Conservation (phyloP, 2,113 vertebrate genomes). For the Stegastes partitus region DNA sequence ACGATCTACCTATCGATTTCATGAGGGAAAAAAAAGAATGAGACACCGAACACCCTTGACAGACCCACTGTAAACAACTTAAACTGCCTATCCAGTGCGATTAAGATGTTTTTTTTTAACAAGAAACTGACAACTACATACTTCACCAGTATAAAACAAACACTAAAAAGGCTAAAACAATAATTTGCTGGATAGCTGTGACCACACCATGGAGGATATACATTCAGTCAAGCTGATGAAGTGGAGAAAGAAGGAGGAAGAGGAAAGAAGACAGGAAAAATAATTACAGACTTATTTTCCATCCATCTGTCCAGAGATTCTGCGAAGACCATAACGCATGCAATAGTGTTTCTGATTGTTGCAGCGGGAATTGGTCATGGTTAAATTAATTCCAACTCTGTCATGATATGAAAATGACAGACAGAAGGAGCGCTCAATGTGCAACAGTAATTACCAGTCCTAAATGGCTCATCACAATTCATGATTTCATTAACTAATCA, state of each 20-base stretch:
- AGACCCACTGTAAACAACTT: neutral
- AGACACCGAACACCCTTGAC: neutral
- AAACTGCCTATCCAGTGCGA: neutral
- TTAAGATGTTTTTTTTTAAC: neutral
- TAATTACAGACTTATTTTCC: conserved; percentile 49
- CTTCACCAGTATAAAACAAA: neutral
- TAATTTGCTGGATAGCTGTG: conserved; percentile 24
- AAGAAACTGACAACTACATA: neutral
- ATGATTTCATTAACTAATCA: conserved; percentile 51
- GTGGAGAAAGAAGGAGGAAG: neutral
- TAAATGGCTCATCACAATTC: conserved; percentile 61
- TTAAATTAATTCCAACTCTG: conserved; percentile 52
- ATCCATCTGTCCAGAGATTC: conserved; percentile 59
- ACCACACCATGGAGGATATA: conserved; percentile 4
- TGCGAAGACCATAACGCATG: conserved; percentile 31
- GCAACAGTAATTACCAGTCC: conserved; percentile 60
- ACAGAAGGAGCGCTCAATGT: conserved; percentile 45
- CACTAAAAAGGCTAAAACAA: conserved; percentile 14
- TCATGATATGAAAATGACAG: conserved; percentile 59
- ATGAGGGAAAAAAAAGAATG: neutral
- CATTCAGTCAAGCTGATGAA: conserved; percentile 29
- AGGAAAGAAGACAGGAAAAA: conserved; percentile 21
- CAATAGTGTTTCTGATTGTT: conserved; percentile 48
- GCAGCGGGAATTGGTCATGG: conserved; percentile 57
- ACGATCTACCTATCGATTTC: too few species aligned